phyloP scores from a whole-genome alignment of 2,113 vertebrate genomes.

The Chlamydotis undulata region DNA sequence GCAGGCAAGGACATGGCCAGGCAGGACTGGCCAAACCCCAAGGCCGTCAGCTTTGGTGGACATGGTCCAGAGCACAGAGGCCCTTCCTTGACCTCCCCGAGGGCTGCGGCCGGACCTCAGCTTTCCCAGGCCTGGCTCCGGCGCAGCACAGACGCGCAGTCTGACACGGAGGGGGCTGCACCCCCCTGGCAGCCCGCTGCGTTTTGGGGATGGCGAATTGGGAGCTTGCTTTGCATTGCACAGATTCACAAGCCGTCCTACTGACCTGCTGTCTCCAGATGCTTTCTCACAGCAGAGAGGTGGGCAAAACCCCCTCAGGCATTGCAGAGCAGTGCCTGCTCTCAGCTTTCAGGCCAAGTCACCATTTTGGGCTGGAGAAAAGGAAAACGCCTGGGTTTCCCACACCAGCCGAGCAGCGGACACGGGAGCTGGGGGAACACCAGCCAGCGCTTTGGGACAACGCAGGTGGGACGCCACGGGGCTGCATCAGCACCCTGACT shows the following conservation, averaged over 20 bases:
- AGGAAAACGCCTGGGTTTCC: neutral
- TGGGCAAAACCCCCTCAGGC: neutral
- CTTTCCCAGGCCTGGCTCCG: neutral
- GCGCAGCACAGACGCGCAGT: fast-evolving
- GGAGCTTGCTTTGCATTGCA: neutral
- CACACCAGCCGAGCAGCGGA: neutral
- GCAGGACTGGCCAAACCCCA: neutral
- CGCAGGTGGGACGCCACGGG: fast-evolving
- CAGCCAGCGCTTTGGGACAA: neutral
- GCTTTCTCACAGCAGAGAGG: neutral
- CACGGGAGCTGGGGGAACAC: neutral
- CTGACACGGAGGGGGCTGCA: neutral
- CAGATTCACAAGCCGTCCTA: neutral
- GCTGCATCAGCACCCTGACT: neutral
- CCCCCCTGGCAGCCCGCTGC: neutral
- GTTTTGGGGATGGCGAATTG: fast-evolving
- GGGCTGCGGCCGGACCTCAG: neutral
- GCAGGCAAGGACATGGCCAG: neutral
- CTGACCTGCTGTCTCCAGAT: neutral
- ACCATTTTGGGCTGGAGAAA: neutral
- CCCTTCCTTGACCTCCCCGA: neutral
- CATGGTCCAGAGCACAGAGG: neutral
- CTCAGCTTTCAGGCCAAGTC: neutral
- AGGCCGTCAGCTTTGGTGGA: neutral
- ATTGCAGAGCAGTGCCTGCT: neutral